Evolutionary conservation across 2,113 vertebrate species (phyloP).

Genomic region (Glaucidium brasilianum): DNA sequence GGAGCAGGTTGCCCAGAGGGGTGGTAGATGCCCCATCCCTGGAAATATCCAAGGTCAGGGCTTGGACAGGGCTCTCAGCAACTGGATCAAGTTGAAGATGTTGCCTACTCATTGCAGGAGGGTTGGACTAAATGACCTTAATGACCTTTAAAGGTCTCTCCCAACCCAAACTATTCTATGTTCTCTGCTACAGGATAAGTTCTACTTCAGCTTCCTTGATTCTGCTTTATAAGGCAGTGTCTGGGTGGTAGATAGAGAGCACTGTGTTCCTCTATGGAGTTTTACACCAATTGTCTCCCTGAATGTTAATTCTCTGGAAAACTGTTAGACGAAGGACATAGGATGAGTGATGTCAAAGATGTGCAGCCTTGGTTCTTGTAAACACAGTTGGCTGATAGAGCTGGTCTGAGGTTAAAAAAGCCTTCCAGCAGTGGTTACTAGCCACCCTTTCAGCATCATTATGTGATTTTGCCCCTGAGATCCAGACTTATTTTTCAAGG

Average conservation of each 20-base stretch:
- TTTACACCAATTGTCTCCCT: background rate
- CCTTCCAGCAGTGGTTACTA: background rate
- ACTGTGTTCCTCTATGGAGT: background rate
- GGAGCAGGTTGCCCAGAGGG: background rate
- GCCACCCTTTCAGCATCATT: background rate
- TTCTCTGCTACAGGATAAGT: background rate
- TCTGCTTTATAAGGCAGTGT: background rate
- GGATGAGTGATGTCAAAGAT: background rate
- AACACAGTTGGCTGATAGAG: background rate
- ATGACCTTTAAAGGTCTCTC: background rate
- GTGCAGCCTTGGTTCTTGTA: background rate
- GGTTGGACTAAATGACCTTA: no score
- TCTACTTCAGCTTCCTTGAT: background rate
- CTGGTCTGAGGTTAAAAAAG: background rate
- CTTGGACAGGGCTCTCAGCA: background rate
- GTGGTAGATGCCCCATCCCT: background rate
- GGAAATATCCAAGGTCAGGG: background rate
- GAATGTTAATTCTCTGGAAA: background rate
- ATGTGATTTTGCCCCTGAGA: background rate
- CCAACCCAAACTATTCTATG: background rate
- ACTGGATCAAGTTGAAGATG: background rate
- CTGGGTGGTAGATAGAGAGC: background rate
- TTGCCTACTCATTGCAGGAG: no score
- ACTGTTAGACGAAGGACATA: background rate
- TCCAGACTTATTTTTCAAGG: background rate